phyloP scores from a whole-genome alignment of 1,140 invertebrate species.

The Goniozus legneri region DNA sequence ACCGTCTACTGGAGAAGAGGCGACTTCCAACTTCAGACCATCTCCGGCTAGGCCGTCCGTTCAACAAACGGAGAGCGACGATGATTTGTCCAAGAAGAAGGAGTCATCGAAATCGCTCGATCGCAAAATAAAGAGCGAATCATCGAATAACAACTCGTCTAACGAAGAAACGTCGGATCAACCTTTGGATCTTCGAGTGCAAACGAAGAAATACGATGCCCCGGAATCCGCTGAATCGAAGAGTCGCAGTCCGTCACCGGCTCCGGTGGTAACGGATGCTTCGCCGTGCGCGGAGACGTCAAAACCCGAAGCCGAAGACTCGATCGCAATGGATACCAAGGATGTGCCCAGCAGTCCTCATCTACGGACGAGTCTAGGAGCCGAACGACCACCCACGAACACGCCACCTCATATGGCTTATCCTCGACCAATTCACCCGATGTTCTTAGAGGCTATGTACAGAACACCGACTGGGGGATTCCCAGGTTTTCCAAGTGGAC shows the following conservation, averaged over 20 bases:
- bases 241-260: slow-evolving; percentile 22
- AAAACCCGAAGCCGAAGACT: slow-evolving; percentile 52
- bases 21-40: slow-evolving; percentile 59
- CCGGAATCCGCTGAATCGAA: slow-evolving; percentile 12
- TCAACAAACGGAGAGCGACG: slow-evolving; percentile 39
- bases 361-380: slow-evolving; percentile 12
- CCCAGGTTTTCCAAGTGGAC: slow-evolving; percentile 53
- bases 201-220: slow-evolving; percentile 51
- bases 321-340: slow-evolving; percentile 19
- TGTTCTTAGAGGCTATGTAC: slow-evolving; percentile 72
- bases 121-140: neutral
- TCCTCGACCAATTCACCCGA: slow-evolving; percentile 72
- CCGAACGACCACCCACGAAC: slow-evolving; percentile 40
- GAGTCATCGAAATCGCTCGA: slow-evolving; percentile 12
- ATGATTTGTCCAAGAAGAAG: slow-evolving; percentile 29
- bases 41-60: slow-evolving; percentile 61
- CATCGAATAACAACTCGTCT: neutral
- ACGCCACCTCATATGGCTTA: slow-evolving; percentile 66
- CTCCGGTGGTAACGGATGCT: neutral
- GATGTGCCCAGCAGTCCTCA: slow-evolving; percentile 15
- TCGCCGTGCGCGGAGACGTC: slow-evolving; percentile 35
- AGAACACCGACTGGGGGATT: slow-evolving; percentile 52
- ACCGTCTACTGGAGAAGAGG: slow-evolving; percentile 64
- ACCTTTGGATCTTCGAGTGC: slow-evolving; percentile 71
- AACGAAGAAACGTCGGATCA: slow-evolving; percentile 53